Percentiles rank a stretch among this genome's conserved stretches.
These are phyloP conservation scores for Chelonia mydas DNA, from an alignment of 2,797 vertebrate genomes.

Conservation along the genomic window DNA sequence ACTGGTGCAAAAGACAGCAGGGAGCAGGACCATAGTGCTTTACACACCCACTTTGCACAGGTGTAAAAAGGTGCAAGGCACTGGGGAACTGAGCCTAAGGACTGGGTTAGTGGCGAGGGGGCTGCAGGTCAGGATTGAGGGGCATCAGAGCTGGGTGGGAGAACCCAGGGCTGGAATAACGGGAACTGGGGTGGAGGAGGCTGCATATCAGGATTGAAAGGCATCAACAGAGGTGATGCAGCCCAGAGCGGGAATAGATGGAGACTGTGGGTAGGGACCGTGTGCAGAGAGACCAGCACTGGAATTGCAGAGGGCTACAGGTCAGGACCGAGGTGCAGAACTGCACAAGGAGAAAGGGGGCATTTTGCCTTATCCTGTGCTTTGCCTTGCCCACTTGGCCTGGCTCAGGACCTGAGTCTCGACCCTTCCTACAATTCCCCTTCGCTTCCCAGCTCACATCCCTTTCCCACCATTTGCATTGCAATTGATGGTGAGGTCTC, in stretches of 20 bases:
- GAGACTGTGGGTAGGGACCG: no score
- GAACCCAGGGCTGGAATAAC: no score
- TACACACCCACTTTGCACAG: not conserved
- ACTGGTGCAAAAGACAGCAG: not conserved
- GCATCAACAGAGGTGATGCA: no score
- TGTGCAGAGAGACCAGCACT: not conserved
- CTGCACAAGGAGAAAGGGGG: not conserved
- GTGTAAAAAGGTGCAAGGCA: not conserved
- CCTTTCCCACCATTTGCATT: not conserved
- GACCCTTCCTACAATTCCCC: no score
- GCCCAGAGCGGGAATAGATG: no score
- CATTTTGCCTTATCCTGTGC: not conserved
- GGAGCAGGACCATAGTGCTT: not conserved
- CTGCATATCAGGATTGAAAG: not conserved
- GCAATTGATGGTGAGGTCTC: no score
- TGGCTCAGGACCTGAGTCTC: not conserved
- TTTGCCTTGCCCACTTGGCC: no score
- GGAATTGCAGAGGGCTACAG: no score
- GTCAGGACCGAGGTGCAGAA: not conserved
- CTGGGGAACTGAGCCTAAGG: not conserved
- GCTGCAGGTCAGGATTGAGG: not conserved
- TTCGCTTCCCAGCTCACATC: no score
- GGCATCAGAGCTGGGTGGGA: no score
- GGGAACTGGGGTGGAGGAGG: no score
- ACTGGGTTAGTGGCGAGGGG: not conserved